Conservation (phyloP, 2,113 vertebrate genomes). For the Cygnus atratus region DNA sequence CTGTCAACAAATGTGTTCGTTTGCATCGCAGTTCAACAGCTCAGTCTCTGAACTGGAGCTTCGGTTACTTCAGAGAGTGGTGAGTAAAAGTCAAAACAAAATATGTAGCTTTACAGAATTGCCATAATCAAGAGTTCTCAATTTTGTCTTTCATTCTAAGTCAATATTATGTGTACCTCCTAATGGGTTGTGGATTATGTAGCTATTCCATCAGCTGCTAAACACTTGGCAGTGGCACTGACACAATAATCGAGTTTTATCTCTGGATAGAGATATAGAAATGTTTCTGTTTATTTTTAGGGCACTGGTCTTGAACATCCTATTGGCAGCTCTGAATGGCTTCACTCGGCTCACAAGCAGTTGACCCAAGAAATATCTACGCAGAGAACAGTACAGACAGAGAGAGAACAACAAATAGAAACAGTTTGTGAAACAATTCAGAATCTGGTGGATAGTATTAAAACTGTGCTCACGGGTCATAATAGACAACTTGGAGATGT, state of each 20-base stretch:
- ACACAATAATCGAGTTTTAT: not conserved
- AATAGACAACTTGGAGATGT: slow-evolving; percentile 95
- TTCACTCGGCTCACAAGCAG: slow-evolving; percentile 89
- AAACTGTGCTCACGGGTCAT: slow-evolving; percentile 92
- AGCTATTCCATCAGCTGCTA: not conserved
- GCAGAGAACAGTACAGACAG: slow-evolving; percentile 86
- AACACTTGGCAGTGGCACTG: not conserved
- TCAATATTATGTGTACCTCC: not conserved
- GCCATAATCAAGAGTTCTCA: not conserved
- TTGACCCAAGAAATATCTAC: slow-evolving; percentile 89
- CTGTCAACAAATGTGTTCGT: slow-evolving; percentile 95
- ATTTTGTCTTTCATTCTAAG: not conserved
- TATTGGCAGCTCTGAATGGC: slow-evolving; percentile 94
- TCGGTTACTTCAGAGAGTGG: slow-evolving; percentile 91
- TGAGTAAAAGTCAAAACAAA: slow-evolving; percentile 65
- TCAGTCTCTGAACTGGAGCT: slow-evolving; percentile 94
- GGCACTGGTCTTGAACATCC: slow-evolving; percentile 85
- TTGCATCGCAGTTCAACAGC: slow-evolving; percentile 93
- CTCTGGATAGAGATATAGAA: not conserved
- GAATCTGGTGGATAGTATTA: slow-evolving; percentile 93
- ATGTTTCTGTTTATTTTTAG: slow-evolving; percentile 72
- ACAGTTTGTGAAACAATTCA: slow-evolving; percentile 90
- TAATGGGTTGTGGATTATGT: not conserved
- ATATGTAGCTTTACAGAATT: fast-evolving
- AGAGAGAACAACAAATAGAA: slow-evolving; percentile 93